These are phyloP conservation scores for Ciconia maguari DNA, from an alignment of 2,113 vertebrate species.

Conservation along the genomic window DNA sequence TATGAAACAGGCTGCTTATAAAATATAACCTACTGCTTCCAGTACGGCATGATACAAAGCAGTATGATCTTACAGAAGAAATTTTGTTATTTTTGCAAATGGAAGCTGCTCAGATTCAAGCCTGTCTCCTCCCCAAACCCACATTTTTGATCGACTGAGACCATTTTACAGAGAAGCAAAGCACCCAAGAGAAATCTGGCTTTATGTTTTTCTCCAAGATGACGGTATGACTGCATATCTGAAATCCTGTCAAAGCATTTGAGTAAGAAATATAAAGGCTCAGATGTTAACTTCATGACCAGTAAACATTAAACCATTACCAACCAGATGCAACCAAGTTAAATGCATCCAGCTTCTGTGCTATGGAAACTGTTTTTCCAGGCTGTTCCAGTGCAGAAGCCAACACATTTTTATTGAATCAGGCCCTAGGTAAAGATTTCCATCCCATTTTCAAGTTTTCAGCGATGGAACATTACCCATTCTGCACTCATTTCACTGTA, in stretches of 20 bases:
- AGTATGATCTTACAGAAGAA: neutral
- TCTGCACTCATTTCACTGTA: neutral
- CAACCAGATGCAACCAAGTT: conserved; percentile 26
- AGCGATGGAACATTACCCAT: neutral
- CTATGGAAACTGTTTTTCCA: conserved; percentile 55
- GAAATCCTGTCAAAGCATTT: conserved; percentile 20
- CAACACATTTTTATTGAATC: conserved; percentile 55
- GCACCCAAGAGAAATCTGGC: neutral
- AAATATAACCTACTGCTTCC: conserved; percentile 17
- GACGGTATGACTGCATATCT: neutral
- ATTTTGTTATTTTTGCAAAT: neutral
- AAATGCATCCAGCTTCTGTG: conserved; percentile 41
- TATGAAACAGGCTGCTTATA: conserved; percentile 37
- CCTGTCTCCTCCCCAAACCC: neutral
- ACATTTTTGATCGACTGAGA: neutral
- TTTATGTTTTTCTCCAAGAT: neutral
- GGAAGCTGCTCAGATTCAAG: neutral
- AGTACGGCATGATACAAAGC: neutral
- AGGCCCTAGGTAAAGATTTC: conserved; percentile 47
- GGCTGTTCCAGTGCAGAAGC: conserved; percentile 40
- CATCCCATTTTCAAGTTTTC: conserved; percentile 44
- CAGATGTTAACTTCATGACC: conserved; percentile 25
- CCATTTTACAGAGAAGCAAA: conserved; percentile 15
- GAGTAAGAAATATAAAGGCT: conserved; percentile 27
- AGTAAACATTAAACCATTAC: conserved; percentile 39